Conservation (phyloP, 2,797 vertebrate species). For the Coregonus sp. region DNA sequence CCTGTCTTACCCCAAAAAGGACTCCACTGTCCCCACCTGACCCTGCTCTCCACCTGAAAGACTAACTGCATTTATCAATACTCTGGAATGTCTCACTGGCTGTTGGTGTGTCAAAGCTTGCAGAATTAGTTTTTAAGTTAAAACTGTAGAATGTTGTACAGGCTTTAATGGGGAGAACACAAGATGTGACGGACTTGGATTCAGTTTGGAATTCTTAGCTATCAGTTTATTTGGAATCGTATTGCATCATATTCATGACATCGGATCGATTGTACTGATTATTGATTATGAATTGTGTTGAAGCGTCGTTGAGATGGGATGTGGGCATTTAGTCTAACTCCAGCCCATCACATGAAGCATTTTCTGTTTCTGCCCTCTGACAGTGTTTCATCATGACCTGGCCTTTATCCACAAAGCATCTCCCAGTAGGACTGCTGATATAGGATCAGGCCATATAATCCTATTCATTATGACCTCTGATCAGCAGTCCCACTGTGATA, state of each 20-base stretch:
- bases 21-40: slow-evolving; percentile 16
- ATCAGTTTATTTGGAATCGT: slow-evolving; percentile 37
- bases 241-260: slow-evolving; percentile 8
- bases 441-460: too few species aligned
- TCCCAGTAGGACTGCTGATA: too few species aligned
- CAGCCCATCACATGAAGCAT: too few species aligned
- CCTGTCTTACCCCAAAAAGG: slow-evolving; percentile 9
- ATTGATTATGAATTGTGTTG: slow-evolving; percentile 1
- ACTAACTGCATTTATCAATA: slow-evolving; percentile 18
- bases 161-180: slow-evolving; percentile 26
- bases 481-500: neutral
- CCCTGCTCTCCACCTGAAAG: slow-evolving; percentile 35
- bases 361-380: too few species aligned
- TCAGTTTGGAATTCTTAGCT: slow-evolving; percentile 39
- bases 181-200: slow-evolving; percentile 12
- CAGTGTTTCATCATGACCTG: too few species aligned
- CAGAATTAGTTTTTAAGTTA: slow-evolving; percentile 40
- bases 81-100: slow-evolving; percentile 36
- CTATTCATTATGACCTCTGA: neutral
- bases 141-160: slow-evolving; percentile 42
- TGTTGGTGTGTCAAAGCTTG: slow-evolving; percentile 32
- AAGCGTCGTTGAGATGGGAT: neutral
- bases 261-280: too few species aligned
- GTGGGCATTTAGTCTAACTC: neutral
- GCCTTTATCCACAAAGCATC: too few species aligned